A percentile compares a stretch with the other conserved stretches of the same genome.
These are phyloP conservation scores for Drosophila neotestacea DNA, from an alignment of 2,888 invertebrate genomes.

Conservation along the genomic window DNA sequence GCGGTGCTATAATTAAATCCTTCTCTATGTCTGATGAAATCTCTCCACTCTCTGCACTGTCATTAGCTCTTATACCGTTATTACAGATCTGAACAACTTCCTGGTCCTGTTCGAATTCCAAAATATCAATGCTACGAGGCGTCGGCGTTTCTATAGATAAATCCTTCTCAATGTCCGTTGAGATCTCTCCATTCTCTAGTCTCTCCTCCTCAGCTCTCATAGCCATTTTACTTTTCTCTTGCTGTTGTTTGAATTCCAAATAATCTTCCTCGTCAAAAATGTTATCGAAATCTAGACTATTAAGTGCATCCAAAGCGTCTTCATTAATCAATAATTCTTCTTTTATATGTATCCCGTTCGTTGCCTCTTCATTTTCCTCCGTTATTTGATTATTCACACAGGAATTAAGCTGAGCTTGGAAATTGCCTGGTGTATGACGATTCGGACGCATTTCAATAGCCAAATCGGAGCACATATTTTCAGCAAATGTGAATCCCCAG, in stretches of 20 bases:
- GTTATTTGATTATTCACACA: not conserved
- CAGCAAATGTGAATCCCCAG: constrained; percentile 44
- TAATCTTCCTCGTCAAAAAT: constrained; percentile 20
- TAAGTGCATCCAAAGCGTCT: constrained; percentile 2
- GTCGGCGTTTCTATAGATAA: no score
- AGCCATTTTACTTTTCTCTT: no score
- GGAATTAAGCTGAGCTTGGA: not conserved
- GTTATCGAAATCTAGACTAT: constrained; percentile 30
- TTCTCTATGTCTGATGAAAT: not conserved
- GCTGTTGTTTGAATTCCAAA: not conserved
- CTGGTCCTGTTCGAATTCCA: not conserved
- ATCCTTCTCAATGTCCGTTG: no score
- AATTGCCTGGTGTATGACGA: constrained; percentile 24
- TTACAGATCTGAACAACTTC: not conserved
- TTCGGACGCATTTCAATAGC: constrained; percentile 29
- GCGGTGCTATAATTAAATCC: not conserved
- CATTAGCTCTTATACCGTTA: not conserved
- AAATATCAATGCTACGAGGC: not conserved
- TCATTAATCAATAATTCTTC: not conserved
- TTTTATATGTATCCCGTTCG: constrained; percentile 3
- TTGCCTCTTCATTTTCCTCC: not conserved
- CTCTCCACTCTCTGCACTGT: not conserved
- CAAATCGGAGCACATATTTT: constrained; percentile 41
- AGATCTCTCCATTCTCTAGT: no score
- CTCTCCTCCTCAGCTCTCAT: no score